Base-by-base conservation (phyloP, 2,797 vertebrate species). In the Melanogrammus aeglefinus region DNA sequence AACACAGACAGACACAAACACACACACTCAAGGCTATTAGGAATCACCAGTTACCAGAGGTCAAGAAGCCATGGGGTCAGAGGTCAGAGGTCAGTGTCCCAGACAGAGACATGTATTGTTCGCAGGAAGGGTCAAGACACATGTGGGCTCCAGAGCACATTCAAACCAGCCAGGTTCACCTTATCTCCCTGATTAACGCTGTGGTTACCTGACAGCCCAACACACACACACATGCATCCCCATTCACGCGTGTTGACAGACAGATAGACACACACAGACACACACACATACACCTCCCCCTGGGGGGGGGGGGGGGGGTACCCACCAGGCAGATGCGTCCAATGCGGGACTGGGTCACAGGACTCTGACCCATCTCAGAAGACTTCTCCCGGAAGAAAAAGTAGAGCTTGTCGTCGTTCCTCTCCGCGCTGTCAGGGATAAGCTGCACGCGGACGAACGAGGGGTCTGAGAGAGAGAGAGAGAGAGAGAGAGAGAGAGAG, bases 331-430 rank as follows among this genome's bases (percentile, higher is more conserved):
- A 99, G 91, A 99, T 99, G 78, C 98, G 96, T 44, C 97, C 97
- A 0, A 99, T 98, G 36, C 97, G 97, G 73, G 97, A 96, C 63
- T 98, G 96, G 31, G 98, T 93, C 6, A 97, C 95, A 0, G 97
- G 96, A 87, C 92, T 98, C 89, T 98, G 96, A 0, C 96, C 96
- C 35, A 96, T 95, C 88, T 98, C 97, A 0, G 96, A 93, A 0
- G 97, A 97, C 88, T 97, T 98, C 92, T 99, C 98, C 0, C 98
- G 96, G 89, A 99, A 99, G 94, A 99, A 99, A 89, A 99, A 99
- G 88, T 99, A 99, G 63, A 99, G 95, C 82, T 99, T 99, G 94
- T 99, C 96, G 0, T 99, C 98, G 0, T 99, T 99, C 84, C 95
- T 96, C 91, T 99, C 98, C 0, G 95, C 96, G 1, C 97, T 99